phyloP scores from a whole-genome alignment of 2,113 vertebrate genomes.

The Nipponia nippon region DNA sequence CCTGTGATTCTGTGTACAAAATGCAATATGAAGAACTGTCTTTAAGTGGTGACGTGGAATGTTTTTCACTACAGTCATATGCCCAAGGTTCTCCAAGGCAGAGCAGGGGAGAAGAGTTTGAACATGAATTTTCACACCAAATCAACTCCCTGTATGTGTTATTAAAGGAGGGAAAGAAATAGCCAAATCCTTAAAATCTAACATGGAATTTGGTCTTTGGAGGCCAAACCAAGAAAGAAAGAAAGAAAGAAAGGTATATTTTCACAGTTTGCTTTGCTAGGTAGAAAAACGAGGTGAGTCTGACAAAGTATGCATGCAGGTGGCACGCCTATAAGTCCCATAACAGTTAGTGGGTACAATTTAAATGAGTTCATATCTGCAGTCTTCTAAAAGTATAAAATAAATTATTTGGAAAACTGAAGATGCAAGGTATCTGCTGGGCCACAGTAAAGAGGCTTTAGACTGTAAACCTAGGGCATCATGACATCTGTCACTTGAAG shows the following conservation, averaged over 20 bases:
- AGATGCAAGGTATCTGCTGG: neutral
- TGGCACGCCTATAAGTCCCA: neutral
- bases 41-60: too few species aligned
- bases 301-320: neutral
- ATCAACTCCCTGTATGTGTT: neutral
- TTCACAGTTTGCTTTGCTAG: neutral
- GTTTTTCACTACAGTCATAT: neutral
- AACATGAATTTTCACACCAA: neutral
- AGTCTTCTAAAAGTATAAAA: neutral
- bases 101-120: neutral
- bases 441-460: neutral
- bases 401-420: neutral
- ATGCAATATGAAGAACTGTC: neutral
- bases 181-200: neutral
- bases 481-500: neutral
- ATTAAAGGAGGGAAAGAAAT: neutral
- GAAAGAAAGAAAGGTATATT: neutral
- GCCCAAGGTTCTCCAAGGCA: neutral
- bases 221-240: neutral
- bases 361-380: neutral
- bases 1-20: neutral
- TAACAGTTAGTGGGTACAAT: neutral
- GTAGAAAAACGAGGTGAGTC: neutral
- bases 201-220: neutral
- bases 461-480: neutral